Conservation (phyloP, 2,888 invertebrate genomes). For the Drosophila mimica region DNA sequence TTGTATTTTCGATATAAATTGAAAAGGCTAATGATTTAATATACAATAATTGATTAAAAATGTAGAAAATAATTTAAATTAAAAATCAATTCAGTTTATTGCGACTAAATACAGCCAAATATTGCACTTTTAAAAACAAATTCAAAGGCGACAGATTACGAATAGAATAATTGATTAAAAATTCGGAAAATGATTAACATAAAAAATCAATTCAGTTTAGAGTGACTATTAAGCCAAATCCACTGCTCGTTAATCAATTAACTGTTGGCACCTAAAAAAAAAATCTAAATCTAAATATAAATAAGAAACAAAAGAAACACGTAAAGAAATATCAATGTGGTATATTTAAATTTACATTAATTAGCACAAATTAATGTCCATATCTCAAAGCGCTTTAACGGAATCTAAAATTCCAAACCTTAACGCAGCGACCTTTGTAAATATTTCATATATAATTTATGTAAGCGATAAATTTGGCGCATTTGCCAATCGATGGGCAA, state of each 20-base stretch:
- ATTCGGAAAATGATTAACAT: neutral
- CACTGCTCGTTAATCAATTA: conserved; percentile 19
- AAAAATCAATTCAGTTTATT: neutral
- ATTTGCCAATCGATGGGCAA: conserved; percentile 29
- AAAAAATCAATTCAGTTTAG: neutral
- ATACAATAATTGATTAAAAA: neutral
- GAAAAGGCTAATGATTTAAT: neutral
- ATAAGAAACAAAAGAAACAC: neutral
- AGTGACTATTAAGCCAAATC: neutral
- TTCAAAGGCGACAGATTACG: neutral
- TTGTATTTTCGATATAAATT: neutral
- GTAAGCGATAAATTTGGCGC: conserved; percentile 30
- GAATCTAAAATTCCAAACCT: conserved; percentile 28
- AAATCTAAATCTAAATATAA: conserved; percentile 12
- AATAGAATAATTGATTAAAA: neutral
- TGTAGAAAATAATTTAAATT: neutral
- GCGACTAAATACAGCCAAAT: neutral
- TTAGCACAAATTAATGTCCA: conserved; percentile 47
- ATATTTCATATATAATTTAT: conserved; percentile 13
- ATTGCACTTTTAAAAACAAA: neutral
- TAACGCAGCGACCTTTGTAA: conserved; percentile 7
- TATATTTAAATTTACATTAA: conserved; percentile 45
- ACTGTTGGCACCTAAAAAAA: conserved; percentile 14
- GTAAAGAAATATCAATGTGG: conserved; percentile 4
- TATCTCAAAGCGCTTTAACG: conserved; percentile 13